Evolutionary conservation across 2,113 vertebrate genomes (phyloP), one percentile per base, ranked within the genome.

Genomic region (Misgurnus mizolepis): DNA sequence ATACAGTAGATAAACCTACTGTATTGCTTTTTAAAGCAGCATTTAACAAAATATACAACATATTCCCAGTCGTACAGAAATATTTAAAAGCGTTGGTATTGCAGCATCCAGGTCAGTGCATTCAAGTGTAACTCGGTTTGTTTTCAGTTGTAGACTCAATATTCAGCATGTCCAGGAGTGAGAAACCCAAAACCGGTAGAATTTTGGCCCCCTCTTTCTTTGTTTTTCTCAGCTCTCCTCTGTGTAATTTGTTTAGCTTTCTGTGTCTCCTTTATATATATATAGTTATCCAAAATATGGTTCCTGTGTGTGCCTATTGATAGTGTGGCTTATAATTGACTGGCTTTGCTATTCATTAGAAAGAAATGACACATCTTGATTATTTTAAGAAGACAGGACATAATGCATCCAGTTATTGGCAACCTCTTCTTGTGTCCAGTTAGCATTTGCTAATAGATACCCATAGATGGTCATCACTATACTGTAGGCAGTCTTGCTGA

Each of bases 371-470:
- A 45, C 5, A 45, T 45, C 8, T 45, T 45, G 43, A 45, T 8
- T 7, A 45, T 45, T 90, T 87, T 53, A 43, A 53, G 78, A 74
- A 85, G 90, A 89, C 85, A 34, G 49, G 2, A 12, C 12, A 12
- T 50, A 50, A 50, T 34, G 27, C 27, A 34, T 34, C 27, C 3
- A 86, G 88, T 82, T 86, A 79, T 70, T 83, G 73, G 85, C 64
- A 81, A 74, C 64, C 86, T 85, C 83, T 86, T 85, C 81, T 89
- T 91, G 90, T 84, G 90, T 90, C 85, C 84, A 86, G 88, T 91
- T 90, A 91, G 83, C 84, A 85, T 89, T 80, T 82, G 69, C 73
- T 86, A 85, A 22, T 22, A 22, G 22, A 22, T 22, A 22, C 88
- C 83, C 85, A 87, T 69, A 75, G 27, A 34, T 34, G 27, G 27